Conservation (phyloP, 35 echinoderm and acorn worm genomes). For the Eucidaris tribuloides region DNA sequence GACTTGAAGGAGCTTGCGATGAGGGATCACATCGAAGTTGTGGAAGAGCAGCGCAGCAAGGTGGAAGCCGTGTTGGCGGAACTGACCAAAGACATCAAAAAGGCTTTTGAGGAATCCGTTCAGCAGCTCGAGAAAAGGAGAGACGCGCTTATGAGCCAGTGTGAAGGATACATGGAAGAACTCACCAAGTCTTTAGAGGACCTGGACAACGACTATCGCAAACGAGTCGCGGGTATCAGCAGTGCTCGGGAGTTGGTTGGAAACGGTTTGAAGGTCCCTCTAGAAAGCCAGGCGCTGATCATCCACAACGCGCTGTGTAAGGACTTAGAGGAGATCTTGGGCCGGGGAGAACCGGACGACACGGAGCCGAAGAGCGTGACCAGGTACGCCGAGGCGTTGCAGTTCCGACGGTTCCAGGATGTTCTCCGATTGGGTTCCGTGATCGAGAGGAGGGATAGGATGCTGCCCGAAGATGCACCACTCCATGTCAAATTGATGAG, state of each 20-base stretch:
- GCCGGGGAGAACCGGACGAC: background rate
- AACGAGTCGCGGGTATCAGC: background rate
- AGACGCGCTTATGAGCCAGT: background rate
- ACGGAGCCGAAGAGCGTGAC: background rate
- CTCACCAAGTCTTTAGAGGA: background rate
- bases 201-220: background rate
- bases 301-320: background rate
- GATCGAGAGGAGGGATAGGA: too few species aligned
- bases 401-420: too few species aligned
- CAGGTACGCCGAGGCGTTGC: too few species aligned
- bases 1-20: background rate
- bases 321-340: background rate
- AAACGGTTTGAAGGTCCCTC: background rate
- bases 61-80: background rate
- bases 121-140: background rate
- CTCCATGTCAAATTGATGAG: too few species aligned
- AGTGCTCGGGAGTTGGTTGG: background rate
- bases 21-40: background rate
- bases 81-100: background rate
- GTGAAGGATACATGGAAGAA: background rate
- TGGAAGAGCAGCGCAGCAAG: background rate
- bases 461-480: too few species aligned
- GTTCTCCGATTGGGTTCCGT: too few species aligned
- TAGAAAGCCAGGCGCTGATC: background rate
- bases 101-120: background rate